Conservation (phyloP, 1,140 invertebrate species). For the Gonatopus flavifemur region DNA sequence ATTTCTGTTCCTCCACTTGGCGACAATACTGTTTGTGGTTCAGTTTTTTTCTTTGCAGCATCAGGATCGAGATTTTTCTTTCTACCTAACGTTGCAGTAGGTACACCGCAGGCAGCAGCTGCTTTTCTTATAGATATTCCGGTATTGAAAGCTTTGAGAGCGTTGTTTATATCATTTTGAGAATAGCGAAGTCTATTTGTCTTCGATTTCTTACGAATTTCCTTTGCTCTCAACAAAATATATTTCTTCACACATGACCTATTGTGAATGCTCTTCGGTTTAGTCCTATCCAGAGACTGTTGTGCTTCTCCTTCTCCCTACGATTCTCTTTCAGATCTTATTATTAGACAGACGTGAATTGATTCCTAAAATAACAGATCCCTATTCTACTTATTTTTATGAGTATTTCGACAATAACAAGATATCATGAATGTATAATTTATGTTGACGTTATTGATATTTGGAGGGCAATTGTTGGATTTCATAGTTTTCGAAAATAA, state of each 20-base stretch:
- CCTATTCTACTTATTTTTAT: too few relatives aligned
- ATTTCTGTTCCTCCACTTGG: neutral
- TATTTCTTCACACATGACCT: neutral
- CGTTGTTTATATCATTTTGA: neutral
- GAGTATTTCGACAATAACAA: too few relatives aligned
- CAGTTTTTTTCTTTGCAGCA: neutral
- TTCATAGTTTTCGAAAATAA: too few relatives aligned
- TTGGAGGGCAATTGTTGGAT: too few relatives aligned
- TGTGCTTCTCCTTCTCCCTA: too few relatives aligned
- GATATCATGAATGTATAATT: too few relatives aligned
- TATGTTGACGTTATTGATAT: too few relatives aligned
- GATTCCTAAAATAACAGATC: too few relatives aligned
- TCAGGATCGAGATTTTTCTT: conserved; percentile 5
- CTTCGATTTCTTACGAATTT: neutral
- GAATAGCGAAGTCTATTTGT: neutral
- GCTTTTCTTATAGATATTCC: conserved; percentile 6
- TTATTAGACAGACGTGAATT: too few relatives aligned
- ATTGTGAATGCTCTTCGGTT: neutral
- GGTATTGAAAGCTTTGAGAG: neutral
- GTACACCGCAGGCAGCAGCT: conserved; percentile 3
- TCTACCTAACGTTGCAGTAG: neutral
- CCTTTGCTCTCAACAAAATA: neutral
- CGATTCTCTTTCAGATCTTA: too few relatives aligned
- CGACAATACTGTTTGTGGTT: neutral
- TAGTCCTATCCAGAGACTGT: too few relatives aligned